Percentiles rank a stretch among this genome's conserved stretches.
Evolutionary conservation across 2,888 invertebrate species (phyloP).

Genomic region (Heteromyza rotundicornis): DNA sequence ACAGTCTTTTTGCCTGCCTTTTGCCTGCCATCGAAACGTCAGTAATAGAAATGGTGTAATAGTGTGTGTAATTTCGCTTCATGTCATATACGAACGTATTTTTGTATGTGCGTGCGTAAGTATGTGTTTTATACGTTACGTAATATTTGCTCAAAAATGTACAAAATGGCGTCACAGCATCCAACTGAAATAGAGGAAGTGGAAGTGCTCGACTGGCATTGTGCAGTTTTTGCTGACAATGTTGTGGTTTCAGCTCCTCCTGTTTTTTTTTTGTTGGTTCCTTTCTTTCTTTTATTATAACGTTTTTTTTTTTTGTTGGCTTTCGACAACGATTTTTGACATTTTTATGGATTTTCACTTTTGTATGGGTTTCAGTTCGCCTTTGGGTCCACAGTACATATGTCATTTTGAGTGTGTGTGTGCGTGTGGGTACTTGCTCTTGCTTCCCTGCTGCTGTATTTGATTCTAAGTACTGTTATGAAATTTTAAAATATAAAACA

Average conservation of each 20-base stretch:
- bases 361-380: too few relatives aligned
- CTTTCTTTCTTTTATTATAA: too few relatives aligned
- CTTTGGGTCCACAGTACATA: not conserved
- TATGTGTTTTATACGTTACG: too few relatives aligned
- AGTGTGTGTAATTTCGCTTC: not conserved
- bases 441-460: too few relatives aligned
- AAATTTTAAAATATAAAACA: not conserved
- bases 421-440: too few relatives aligned
- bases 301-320: too few relatives aligned
- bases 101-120: not conserved
- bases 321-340: not conserved
- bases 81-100: not conserved
- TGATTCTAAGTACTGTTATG: not conserved
- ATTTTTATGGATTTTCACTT: not conserved
- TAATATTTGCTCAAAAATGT: not conserved
- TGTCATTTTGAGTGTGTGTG: not conserved
- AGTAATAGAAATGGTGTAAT: not conserved
- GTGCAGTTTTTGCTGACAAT: constrained; percentile 1
- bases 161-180: not conserved
- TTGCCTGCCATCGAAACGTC: not conserved
- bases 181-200: not conserved
- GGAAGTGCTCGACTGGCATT: not conserved
- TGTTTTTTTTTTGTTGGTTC: not conserved
- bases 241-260: not conserved
- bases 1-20: too few relatives aligned